Conservation (phyloP, 2,113 vertebrate genomes). For the Coreoperca whiteheadi region DNA sequence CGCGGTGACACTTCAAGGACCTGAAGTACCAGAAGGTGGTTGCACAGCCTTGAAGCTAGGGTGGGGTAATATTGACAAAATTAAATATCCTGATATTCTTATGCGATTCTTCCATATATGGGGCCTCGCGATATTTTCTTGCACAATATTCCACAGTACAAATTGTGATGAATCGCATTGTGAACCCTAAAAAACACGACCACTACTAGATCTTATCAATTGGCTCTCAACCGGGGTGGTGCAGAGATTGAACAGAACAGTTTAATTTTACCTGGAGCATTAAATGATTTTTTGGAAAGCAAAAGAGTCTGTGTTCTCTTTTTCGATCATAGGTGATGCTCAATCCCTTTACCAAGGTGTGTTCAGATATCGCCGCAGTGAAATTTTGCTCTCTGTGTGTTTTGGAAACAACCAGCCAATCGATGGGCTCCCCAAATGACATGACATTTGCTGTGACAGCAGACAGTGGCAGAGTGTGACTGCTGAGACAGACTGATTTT, state of each 20-base stretch:
- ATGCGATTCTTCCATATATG: not conserved
- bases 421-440: not conserved
- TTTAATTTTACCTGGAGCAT: not conserved
- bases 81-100: not conserved
- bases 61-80: not conserved
- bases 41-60: not conserved
- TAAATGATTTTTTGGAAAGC: slow-evolving; percentile 1
- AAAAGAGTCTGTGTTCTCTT: not conserved
- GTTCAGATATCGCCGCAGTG: slow-evolving; percentile 9
- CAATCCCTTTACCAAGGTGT: not conserved
- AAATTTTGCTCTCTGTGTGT: not conserved
- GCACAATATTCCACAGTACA: not conserved
- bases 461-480: not conserved
- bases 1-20: not conserved
- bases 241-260: not conserved
- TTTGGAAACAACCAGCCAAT: not conserved
- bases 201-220: not conserved
- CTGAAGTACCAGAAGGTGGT: not conserved
- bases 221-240: not conserved
- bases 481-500: not conserved
- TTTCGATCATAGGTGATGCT: not conserved
- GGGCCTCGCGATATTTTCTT: not conserved
- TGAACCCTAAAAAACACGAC: not conserved
- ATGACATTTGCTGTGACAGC: not conserved
- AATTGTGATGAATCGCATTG: not conserved